Percentiles rank a stretch among this genome's conserved stretches.
These are phyloP conservation scores for Elysia chlorotica DNA, from an alignment of 1,140 invertebrate genomes.

Conservation along the genomic window DNA sequence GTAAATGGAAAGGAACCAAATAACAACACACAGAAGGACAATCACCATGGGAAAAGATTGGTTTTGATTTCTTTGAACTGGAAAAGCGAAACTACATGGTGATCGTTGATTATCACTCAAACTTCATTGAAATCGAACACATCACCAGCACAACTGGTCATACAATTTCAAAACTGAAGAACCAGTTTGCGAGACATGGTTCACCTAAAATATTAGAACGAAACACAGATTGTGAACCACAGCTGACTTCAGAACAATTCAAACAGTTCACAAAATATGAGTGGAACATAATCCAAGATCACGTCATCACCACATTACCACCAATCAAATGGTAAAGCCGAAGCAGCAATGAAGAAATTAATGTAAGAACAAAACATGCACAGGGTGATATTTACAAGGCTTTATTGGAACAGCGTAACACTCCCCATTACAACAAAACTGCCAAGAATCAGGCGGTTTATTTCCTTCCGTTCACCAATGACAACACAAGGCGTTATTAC, in stretches of 20 bases:
- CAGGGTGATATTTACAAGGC: conserved; percentile 25
- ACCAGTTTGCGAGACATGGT: conserved; percentile 32
- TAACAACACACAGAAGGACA: conserved; percentile 26
- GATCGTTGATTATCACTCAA: conserved; percentile 33
- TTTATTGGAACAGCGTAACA: conserved; percentile 33
- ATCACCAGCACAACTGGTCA: conserved; percentile 16
- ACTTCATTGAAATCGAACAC: conserved; percentile 59
- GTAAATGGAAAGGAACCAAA: conserved; percentile 25
- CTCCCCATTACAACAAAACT: conserved; percentile 25
- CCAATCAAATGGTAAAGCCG: conserved; percentile 35
- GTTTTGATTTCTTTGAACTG: conserved; percentile 35
- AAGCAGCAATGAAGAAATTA: conserved; percentile 34
- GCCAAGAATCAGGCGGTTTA: conserved; percentile 25
- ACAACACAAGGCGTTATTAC: background rate
- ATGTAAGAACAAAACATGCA: conserved; percentile 32
- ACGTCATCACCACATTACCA: conserved; percentile 28
- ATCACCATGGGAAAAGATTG: conserved; percentile 41
- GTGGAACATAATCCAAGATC: conserved; percentile 22
- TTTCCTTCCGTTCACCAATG: conserved; percentile 23
- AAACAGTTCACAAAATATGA: background rate
- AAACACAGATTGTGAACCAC: conserved; percentile 34
- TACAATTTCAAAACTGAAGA: conserved; percentile 28
- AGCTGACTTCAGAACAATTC: conserved; percentile 4
- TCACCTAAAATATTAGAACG: conserved; percentile 32
- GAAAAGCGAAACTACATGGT: conserved; percentile 33